These are phyloP conservation scores for Pipistrellus kuhlii DNA, from an alignment of 2,797 vertebrate genomes.

Conservation along the genomic window DNA sequence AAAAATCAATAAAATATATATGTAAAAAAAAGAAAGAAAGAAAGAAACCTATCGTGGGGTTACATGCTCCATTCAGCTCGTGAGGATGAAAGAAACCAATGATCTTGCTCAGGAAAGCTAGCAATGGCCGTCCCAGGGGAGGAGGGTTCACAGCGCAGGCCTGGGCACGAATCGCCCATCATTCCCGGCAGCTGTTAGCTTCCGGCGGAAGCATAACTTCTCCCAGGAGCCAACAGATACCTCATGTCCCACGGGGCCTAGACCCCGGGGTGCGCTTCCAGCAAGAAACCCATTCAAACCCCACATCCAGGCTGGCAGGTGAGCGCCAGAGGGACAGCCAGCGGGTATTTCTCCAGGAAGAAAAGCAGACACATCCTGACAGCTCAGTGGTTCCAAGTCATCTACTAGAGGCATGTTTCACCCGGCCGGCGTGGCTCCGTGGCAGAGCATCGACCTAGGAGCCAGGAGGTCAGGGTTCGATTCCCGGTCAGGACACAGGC, in stretches of 20 bases:
- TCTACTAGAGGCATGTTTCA: neutral
- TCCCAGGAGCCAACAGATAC: neutral
- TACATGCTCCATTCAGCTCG: neutral
- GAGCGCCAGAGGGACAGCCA: neutral
- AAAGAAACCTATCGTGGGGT: neutral
- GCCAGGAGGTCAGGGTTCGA: no score
- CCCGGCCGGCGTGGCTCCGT: no score
- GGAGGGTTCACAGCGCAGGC: neutral
- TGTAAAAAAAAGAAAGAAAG: no score
- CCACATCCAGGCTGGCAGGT: neutral
- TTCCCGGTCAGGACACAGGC: no score
- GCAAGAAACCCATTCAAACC: neutral
- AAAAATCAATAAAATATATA: no score
- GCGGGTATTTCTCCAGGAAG: conserved; percentile 48
- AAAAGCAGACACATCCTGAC: conserved; percentile 3
- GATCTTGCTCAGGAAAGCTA: neutral
- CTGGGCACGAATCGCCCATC: neutral
- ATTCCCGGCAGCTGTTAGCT: conserved; percentile 28
- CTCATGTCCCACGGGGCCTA: neutral
- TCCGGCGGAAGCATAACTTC: conserved; percentile 48
- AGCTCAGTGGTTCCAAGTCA: neutral
- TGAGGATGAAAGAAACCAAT: neutral
- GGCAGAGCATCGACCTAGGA: no score
- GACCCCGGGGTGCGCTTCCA: conserved; percentile 19
- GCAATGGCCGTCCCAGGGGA: neutral